Evolutionary conservation across 2,797 vertebrate genomes (phyloP), one percentile per base, ranked within the genome.

Genomic region (Cynopterus sphinx): DNA sequence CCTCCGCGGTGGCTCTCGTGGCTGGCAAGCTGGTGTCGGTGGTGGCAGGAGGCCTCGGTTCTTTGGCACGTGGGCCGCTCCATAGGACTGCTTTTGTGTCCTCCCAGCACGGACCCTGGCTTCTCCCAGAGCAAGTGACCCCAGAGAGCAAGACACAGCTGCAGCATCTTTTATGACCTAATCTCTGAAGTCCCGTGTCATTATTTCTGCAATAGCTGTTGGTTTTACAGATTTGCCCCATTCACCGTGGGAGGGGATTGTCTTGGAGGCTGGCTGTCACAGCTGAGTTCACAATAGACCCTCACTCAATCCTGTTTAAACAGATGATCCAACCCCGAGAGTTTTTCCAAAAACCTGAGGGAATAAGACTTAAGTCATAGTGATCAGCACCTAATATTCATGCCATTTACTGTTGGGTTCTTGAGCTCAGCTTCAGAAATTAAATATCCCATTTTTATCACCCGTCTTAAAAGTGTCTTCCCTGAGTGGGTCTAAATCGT

Each of bases 391-490:
- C 51, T 61, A 53, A 39, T 36, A 28, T 19, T 73, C 26, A 79
- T 67, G 43, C 79, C 74, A 8, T 67, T 84, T 79, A 46, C 59
- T 46, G 1, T 41, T 79, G 17, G 36, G 39, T 87, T 84, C 31
- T 77, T 73, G 24, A 51, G 31, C 65, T 71, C 71, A 46, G 19
- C 90, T 46, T 81, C 77, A 28, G 61, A 89, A 90, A 87, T 90
- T 68, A 95, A 92, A 73, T 91, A 61, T n/a, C 19, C 17, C 53
- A 1, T 70, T 73, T 92, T 61, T 53, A 65, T 79, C 74, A 33
- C 46, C 41, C 31, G 24, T 85, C 78, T 93, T 93, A 87, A 46
- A 95, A 53, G 53, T 39, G 22, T 87, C 43, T 92, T 86, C 73
- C 79, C 77, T 92, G 65, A 67, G 68, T 90, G 19, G 67, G 46